A percentile compares a stretch with the other conserved stretches of the same genome.
phyloP scores from a whole-genome alignment of 1,140 invertebrate genomes.

The Drosophila malerkotliana region DNA sequence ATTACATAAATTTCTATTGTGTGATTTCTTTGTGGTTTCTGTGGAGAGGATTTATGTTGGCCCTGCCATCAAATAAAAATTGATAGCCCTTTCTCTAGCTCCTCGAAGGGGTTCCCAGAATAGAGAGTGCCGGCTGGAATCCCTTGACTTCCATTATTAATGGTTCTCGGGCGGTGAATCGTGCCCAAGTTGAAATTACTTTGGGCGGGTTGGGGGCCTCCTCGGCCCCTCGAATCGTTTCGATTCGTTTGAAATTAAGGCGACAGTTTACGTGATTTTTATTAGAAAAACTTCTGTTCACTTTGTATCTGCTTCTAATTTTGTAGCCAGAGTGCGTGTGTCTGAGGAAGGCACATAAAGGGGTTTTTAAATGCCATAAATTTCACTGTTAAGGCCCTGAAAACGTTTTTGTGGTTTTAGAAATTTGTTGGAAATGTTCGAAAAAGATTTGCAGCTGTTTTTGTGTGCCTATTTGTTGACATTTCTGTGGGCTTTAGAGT shows the following conservation, averaged over 20 bases:
- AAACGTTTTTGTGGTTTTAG: conserved; percentile 57
- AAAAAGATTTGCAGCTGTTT: conserved; percentile 64
- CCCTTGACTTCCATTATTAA: conserved; percentile 59
- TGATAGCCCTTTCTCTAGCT: conserved; percentile 51
- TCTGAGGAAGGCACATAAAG: conserved; percentile 45
- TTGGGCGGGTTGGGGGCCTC: conserved; percentile 14
- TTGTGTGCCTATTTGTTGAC: conserved; percentile 29
- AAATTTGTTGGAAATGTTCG: conserved; percentile 43
- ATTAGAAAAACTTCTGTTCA: conserved; percentile 63
- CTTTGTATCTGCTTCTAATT: conserved; percentile 57
- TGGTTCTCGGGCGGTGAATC: conserved; percentile 60
- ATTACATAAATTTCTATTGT: conserved; percentile 77
- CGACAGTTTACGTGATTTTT: conserved; percentile 79
- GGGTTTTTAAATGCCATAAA: conserved; percentile 75
- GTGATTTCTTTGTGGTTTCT: conserved; percentile 57
- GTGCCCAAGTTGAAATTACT: conserved; percentile 75
- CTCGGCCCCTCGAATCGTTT: conserved; percentile 11
- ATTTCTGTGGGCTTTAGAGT: conserved; percentile 50
- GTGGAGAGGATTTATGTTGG: conserved; percentile 61
- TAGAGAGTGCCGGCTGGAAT: conserved; percentile 32
- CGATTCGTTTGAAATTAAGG: conserved; percentile 75
- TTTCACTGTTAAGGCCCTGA: conserved; percentile 37
- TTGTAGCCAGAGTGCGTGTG: conserved; percentile 47
- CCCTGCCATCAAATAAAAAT: conserved; percentile 65
- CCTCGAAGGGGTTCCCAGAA: conserved; percentile 66